Conservation (phyloP, 2,888 invertebrate genomes). For the Megamerina dolium region DNA sequence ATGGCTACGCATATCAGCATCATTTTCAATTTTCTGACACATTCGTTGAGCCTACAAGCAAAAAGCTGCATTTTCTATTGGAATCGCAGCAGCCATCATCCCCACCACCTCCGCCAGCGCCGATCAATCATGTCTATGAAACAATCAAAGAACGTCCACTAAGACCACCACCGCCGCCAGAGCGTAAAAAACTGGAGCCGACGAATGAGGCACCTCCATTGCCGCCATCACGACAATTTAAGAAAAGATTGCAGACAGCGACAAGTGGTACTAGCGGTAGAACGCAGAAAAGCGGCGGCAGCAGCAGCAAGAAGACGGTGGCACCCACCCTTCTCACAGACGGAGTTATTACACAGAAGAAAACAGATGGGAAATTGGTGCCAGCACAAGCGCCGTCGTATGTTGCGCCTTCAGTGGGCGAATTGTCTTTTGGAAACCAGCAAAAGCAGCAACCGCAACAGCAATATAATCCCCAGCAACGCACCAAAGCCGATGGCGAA, state of each 20-base stretch:
- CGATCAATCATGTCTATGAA: conserved; percentile 32
- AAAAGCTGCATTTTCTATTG: conserved; percentile 24
- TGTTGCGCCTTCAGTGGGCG: conserved; percentile 20
- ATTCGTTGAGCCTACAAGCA: conserved; percentile 29
- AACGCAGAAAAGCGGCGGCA: not conserved
- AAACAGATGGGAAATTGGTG: conserved; percentile 13
- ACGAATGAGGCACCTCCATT: conserved; percentile 17
- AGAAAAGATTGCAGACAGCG: conserved; percentile 15
- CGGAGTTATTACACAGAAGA: not conserved
- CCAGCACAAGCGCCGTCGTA: conserved; percentile 22
- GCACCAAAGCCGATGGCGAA: conserved; percentile 38
- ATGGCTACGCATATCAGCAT: conserved; percentile 7
- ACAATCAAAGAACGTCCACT: conserved; percentile 31
- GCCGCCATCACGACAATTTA: conserved; percentile 22
- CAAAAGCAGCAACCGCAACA: conserved; percentile 22
- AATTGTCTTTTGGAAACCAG: conserved; percentile 5
- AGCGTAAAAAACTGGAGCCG: conserved; percentile 2
- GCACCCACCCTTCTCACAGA: not conserved
- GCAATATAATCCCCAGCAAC: conserved; percentile 29
- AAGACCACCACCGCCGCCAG: conserved; percentile 19
- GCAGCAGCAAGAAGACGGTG: not conserved
- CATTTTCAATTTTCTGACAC: conserved; percentile 26
- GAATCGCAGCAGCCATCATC: conserved; percentile 21
- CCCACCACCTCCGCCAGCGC: conserved; percentile 23
- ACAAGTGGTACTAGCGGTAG: conserved; percentile 4